Percentiles rank a stretch among this genome's conserved stretches.
These are phyloP conservation scores for Synergus japonicus DNA, from an alignment of 2,888 invertebrate genomes.

Conservation along the genomic window DNA sequence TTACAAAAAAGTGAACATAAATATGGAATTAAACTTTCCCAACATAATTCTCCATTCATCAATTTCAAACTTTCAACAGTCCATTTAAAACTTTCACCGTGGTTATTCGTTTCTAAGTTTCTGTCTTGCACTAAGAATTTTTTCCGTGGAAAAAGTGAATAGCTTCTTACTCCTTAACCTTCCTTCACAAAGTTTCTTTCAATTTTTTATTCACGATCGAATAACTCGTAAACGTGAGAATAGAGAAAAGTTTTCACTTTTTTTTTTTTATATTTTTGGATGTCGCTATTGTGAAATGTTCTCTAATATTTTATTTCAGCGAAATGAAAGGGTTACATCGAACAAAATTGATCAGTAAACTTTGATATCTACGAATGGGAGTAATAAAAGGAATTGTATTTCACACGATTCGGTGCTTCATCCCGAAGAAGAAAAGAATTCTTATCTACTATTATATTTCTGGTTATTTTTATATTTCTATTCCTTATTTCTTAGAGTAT, in stretches of 20 bases:
- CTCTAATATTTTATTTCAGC: neutral
- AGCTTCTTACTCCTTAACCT: slow-evolving; percentile 9
- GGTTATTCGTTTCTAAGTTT: slow-evolving; percentile 11
- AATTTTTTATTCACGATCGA: slow-evolving; percentile 17
- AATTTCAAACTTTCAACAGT: slow-evolving; percentile 11
- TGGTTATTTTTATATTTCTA: neutral
- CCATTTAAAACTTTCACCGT: slow-evolving; percentile 19
- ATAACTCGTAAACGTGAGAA: slow-evolving; percentile 22
- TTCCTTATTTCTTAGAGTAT: neutral
- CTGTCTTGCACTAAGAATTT: slow-evolving; percentile 15
- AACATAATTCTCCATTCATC: slow-evolving; percentile 6
- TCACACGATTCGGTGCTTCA: neutral
- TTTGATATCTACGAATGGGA: neutral
- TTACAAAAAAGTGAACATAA: neutral
- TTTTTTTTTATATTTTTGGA: neutral
- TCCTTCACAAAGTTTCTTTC: slow-evolving; percentile 6
- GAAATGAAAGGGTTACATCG: neutral
- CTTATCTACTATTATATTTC: neutral
- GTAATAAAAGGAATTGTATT: neutral
- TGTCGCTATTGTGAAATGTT: neutral
- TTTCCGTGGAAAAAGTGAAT: slow-evolving; percentile 4
- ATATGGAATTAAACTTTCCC: neutral
- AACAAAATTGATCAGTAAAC: neutral
- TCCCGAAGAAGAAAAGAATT: no score
- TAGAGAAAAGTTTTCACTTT: neutral